Conservation (phyloP, 2,113 vertebrate genomes). For the Notothenia coriiceps region DNA sequence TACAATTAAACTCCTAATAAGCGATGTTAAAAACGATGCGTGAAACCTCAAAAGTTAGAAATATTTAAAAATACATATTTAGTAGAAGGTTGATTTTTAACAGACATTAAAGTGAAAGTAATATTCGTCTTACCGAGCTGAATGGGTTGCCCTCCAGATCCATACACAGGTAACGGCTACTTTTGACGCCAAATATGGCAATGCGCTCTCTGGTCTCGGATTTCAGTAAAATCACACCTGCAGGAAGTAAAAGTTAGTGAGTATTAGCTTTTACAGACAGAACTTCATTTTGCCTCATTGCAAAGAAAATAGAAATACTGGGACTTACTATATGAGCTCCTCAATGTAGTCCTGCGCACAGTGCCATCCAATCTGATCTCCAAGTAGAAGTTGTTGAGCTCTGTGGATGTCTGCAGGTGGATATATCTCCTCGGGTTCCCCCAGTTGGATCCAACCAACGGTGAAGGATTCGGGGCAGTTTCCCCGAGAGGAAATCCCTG, state of each 20-base stretch:
- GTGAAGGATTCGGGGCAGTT: constrained; percentile 78
- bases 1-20: not conserved
- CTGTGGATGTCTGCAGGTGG: constrained; percentile 87
- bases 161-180: constrained; percentile 91
- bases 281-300: not conserved
- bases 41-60: constrained; percentile 31
- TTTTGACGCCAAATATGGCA: constrained; percentile 92
- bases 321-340: constrained; percentile 93
- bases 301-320: not conserved
- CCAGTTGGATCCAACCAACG: constrained; percentile 89
- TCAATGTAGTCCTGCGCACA: constrained; percentile 86
- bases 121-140: constrained; percentile 88
- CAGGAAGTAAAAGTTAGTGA: not conserved
- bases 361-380: constrained; percentile 90
- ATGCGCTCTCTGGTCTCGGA: constrained; percentile 88
- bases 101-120: too few species aligned
- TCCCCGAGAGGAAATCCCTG: constrained; percentile 72
- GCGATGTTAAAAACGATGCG: not conserved
- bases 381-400: constrained; percentile 90
- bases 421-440: constrained; percentile 85
- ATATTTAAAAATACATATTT: not conserved
- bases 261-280: not conserved
- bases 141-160: constrained; percentile 89
- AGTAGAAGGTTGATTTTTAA: fast-evolving
- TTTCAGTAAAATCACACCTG: constrained; percentile 91